Evolutionary conservation across 2,113 vertebrate genomes (phyloP).

Genomic region (Motacilla alba): DNA sequence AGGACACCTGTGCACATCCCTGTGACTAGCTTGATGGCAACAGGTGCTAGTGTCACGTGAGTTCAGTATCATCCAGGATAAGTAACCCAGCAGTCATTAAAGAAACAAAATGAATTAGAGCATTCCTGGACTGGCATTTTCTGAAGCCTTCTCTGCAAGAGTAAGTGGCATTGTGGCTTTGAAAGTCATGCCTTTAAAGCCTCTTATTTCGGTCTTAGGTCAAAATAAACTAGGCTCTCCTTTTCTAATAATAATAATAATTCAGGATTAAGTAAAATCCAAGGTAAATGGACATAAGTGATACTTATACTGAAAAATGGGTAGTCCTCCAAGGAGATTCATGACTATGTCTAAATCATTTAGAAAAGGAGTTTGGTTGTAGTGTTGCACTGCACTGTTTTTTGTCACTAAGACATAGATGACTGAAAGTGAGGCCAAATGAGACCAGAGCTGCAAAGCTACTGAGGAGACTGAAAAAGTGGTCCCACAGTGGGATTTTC

Average conservation of each 20-base stretch:
- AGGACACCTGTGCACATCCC: background rate
- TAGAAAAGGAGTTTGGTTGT: background rate
- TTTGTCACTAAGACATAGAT: background rate
- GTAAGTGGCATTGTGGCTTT: background rate
- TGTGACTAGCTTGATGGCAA: background rate
- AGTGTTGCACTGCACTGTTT: background rate
- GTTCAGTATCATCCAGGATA: background rate
- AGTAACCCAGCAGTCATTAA: background rate
- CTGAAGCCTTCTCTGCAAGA: background rate
- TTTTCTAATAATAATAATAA: constrained; percentile 13
- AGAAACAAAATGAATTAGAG: background rate
- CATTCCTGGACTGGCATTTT: background rate
- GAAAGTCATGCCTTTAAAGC: background rate
- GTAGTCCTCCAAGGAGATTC: background rate
- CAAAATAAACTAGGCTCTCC: background rate
- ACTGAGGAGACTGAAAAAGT: background rate
- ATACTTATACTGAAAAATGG: background rate
- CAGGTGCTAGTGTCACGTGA: background rate
- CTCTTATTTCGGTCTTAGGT: background rate
- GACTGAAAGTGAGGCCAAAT: background rate
- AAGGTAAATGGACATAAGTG: background rate
- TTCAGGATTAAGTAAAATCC: constrained; percentile 34
- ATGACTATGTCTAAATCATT: background rate
- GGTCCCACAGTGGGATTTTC: constrained; percentile 6
- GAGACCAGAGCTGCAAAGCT: background rate